These are phyloP conservation scores for Agrochola lota DNA, from an alignment of 2,888 invertebrate genomes.

Conservation along the genomic window DNA sequence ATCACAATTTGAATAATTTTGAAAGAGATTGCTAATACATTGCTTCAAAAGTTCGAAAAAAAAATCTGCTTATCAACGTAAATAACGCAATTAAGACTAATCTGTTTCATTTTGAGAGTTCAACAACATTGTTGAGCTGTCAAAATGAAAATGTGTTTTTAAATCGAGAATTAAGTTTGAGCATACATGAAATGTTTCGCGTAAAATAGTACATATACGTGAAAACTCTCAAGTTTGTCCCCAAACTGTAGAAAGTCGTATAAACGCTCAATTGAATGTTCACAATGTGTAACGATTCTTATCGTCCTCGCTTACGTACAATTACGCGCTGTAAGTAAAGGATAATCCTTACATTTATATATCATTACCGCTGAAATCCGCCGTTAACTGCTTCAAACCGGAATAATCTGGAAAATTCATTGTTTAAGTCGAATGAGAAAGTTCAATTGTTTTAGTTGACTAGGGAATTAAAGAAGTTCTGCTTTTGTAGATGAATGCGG, in stretches of 20 bases:
- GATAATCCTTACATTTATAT: constrained; percentile 64
- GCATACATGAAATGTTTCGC: not conserved
- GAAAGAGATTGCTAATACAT: no score
- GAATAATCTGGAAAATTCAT: constrained; percentile 48
- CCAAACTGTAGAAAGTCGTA: constrained; percentile 27
- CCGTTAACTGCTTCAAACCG: constrained; percentile 44
- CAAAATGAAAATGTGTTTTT: no score
- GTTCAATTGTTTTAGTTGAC: constrained; percentile 34
- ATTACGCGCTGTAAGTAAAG: constrained; percentile 55
- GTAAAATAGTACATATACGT: constrained; percentile 22
- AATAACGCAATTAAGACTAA: no score
- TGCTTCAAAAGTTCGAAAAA: no score
- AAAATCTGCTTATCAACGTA: no score
- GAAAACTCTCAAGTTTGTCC: constrained; percentile 39
- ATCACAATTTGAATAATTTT: no score
- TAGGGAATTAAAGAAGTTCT: not conserved
- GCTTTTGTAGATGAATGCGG: not conserved
- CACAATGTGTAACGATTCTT: constrained; percentile 49
- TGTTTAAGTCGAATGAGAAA: constrained; percentile 24
- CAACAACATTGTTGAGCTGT: no score
- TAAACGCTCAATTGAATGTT: constrained; percentile 54
- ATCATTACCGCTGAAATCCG: constrained; percentile 48
- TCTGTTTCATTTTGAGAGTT: no score
- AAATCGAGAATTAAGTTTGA: constrained; percentile 3
- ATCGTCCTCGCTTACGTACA: constrained; percentile 42